Evolutionary conservation across 1,140 invertebrate genomes (phyloP), one percentile per base, ranked within the genome.

Genomic region (Pogonognathellus flavescens): DNA sequence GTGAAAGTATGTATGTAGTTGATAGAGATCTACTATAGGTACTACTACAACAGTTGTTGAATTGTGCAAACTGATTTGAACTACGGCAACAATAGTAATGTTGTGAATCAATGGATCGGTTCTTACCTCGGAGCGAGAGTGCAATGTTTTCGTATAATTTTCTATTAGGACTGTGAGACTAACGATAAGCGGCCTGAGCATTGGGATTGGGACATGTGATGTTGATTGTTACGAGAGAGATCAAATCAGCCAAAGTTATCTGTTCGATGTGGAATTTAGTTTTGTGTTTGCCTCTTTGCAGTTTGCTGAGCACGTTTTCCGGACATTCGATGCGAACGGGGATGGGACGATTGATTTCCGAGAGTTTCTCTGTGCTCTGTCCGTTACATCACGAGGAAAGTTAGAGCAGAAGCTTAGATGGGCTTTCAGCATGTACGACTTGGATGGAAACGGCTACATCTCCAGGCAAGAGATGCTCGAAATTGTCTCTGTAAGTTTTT

Each of bases 251-350:
- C 62, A 66, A 66, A 66, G 62, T 25, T 66, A 66, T 66, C 62
- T 76, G 70, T 76, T 16, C 31, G 25, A 13, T 76, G 25, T 50
- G 70, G 70, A 76, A 50, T 76, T 76, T 76, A 49, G 70, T 76
- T 76, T 76, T 76, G 70, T 76, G 25, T 50, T 76, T 76, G 62
- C 25, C 62, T 66, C 41, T 80, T 85, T 87, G 88, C 90, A 95
- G 94, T 99, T 99, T 94, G 97, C 98, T 89, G 97, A 99, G 91
- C 97, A 99, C 91, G 97, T 99, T 86, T 99, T 99, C 92, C 94
- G 97, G 90, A 99, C 97, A 82, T 99, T 99, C 91, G 98, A 99
- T 91, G 96, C 97, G 50, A 99, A 99, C 91, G 96, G 96, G 82
- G 98, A 99, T 92, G 97, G 97, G 59, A 98, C 97, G 86, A 99